Percentiles rank a stretch among this genome's conserved stretches.
Evolutionary conservation across 2,888 invertebrate species (phyloP).

Genomic region (Eupsilia transversa): DNA sequence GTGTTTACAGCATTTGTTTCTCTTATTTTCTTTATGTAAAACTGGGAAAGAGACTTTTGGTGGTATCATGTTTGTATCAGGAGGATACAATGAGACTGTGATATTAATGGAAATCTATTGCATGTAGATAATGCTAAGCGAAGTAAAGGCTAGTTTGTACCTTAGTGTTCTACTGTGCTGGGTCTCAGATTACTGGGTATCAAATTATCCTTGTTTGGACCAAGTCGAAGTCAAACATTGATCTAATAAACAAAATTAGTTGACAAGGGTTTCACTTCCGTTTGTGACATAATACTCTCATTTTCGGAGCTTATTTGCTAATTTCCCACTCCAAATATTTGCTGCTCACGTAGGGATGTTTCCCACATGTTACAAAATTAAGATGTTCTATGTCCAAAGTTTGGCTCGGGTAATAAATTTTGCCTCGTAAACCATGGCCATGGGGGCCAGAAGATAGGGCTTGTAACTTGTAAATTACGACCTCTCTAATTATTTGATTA

Average conservation of each 20-base stretch:
- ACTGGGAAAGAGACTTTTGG: slow-evolving; percentile 1
- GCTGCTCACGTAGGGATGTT: slow-evolving; percentile 11
- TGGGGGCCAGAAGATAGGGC: slow-evolving; percentile 30
- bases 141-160: not conserved
- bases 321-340: slow-evolving; percentile 28
- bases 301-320: slow-evolving; percentile 34
- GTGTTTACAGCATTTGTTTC: slow-evolving; percentile 54
- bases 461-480: slow-evolving; percentile 36
- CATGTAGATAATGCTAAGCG: not conserved
- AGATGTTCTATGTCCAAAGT: slow-evolving; percentile 46
- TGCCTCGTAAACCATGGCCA: slow-evolving; percentile 47
- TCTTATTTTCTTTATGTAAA: slow-evolving; percentile 36
- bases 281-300: slow-evolving; percentile 25
- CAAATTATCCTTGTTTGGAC: not conserved
- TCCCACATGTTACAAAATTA: slow-evolving; percentile 50
- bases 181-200: too few relatives aligned
- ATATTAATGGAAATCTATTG: not conserved
- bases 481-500: slow-evolving; percentile 41
- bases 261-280: slow-evolving; percentile 20
- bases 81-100: not conserved
- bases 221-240: not conserved
- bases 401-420: slow-evolving; percentile 43
- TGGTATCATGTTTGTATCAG: slow-evolving; percentile 7
- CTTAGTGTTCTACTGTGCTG: not conserved
- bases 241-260: slow-evolving; percentile 8